A percentile compares a stretch with the other conserved stretches of the same genome.
These are phyloP conservation scores for Eledona agricola DNA, from an alignment of 2,888 invertebrate genomes.

Conservation along the genomic window DNA sequence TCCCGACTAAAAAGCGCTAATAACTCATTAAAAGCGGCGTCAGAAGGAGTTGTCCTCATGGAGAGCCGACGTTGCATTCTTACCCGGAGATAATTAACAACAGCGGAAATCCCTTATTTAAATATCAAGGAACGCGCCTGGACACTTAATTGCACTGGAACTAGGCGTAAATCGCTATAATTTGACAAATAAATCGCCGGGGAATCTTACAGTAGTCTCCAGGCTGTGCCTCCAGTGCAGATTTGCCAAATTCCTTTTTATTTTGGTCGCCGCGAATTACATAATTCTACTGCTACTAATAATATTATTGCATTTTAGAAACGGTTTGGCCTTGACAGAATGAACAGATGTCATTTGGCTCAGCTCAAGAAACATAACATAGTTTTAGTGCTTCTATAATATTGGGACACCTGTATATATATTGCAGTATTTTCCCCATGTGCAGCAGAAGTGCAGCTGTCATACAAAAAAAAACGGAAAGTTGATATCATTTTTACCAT, in stretches of 20 bases:
- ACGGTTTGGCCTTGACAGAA: too few species aligned
- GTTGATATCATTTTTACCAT: too few species aligned
- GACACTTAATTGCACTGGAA: conserved; percentile 29
- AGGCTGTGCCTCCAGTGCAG: not conserved
- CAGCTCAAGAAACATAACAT: too few species aligned
- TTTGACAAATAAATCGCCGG: conserved; percentile 17
- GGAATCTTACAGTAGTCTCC: conserved; percentile 15
- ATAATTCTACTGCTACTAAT: too few species aligned
- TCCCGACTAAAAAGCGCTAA: conserved; percentile 19
- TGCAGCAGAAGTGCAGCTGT: too few species aligned
- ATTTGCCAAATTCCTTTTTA: not conserved
- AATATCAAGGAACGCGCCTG: conserved; percentile 27
- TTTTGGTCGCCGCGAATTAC: not conserved
- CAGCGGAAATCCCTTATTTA: conserved; percentile 25
- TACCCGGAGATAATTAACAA: conserved; percentile 34
- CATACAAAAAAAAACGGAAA: too few species aligned
- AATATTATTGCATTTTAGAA: too few species aligned
- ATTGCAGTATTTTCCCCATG: too few species aligned
- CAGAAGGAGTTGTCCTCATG: conserved; percentile 6
- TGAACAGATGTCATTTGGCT: too few species aligned
- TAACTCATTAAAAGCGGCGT: conserved; percentile 30
- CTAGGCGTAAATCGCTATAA: conserved; percentile 24
- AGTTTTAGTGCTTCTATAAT: too few species aligned
- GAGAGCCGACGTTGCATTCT: not conserved
- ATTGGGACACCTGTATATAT: too few species aligned